Evolutionary conservation across 2,113 vertebrate species (phyloP).

Genomic region (Cranoglanis bouderius): DNA sequence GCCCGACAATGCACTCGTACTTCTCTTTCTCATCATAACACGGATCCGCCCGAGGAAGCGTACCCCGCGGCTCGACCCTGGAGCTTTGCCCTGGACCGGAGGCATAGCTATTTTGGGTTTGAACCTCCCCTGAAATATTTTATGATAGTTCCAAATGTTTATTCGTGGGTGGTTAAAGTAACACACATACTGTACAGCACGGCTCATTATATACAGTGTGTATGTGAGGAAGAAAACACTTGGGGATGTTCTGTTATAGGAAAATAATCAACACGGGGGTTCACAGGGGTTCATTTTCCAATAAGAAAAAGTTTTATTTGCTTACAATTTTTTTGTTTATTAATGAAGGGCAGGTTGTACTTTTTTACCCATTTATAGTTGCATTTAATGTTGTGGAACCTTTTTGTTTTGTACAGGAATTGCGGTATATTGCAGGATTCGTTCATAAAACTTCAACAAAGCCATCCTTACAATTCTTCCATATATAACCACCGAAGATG

Average conservation of each 20-base stretch:
- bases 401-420: neutral
- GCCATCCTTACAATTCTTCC: neutral
- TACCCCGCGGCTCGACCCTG: neutral
- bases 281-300: neutral
- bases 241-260: neutral
- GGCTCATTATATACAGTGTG: neutral
- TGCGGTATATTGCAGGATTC: neutral
- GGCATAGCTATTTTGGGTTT: slow-evolving; percentile 1
- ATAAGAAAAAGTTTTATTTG: neutral
- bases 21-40: neutral
- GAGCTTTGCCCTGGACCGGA: neutral
- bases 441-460: neutral
- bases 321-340: neutral
- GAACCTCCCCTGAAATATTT: neutral
- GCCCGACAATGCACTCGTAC: neutral
- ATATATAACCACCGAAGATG: neutral
- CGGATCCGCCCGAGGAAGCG: neutral
- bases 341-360: neutral
- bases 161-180: neutral
- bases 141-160: neutral
- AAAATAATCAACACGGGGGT: neutral
- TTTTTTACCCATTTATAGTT: neutral
- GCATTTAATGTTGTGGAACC: neutral
- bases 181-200: neutral
- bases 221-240: neutral